Base-by-base conservation (phyloP, 1,140 invertebrate genomes). In the Acyrthosiphon pisum region DNA sequence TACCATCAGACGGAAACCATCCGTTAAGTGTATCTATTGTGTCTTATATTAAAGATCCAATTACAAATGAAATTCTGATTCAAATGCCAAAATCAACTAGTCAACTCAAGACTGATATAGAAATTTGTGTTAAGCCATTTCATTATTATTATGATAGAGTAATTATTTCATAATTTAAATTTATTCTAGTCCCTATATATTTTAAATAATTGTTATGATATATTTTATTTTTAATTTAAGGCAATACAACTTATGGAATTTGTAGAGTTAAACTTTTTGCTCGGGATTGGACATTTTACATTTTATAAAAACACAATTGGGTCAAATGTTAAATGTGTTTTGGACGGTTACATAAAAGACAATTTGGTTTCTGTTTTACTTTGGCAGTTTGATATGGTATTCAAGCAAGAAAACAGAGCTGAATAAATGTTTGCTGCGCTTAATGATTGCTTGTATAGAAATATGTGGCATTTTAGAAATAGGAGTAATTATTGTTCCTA, bases 291-390 rank as follows among this genome's bases (percentile, higher is more conserved):
- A 48, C 98, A 98, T 95, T 98, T 99, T 95, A 98, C 98, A 48
- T 97, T 99, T 95, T 99, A 99, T 96, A 99, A 99, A 95, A 97
- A 99, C 95, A 98, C 98, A 0, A 95, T 98, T 48, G 98, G 98
- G 14, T 95, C 96, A 4, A 96, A 97, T 87, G 98, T 98, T 1
- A 96, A 94, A 22, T 98, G 98, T 94, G 96, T 98, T 30, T 95
- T 99, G 60, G 95, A 96, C 30, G 96, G 97, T 94, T 99, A 98
- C 94, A 95, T 96, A 48, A 94, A 95, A 90, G 95, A 95, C 41
- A 94, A 94, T 48, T 41, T 89, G 7, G 97, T 99, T 6, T 97
- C 97, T 30, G 95, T 99, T 53, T 95, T 99, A 94, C 98, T 98
- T 14, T 99, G 98, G 98, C 97, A 97, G 94, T 95, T 99, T 87